phyloP scores from a whole-genome alignment of 1,140 invertebrate species.

The Choristoneura fumiferana region DNA sequence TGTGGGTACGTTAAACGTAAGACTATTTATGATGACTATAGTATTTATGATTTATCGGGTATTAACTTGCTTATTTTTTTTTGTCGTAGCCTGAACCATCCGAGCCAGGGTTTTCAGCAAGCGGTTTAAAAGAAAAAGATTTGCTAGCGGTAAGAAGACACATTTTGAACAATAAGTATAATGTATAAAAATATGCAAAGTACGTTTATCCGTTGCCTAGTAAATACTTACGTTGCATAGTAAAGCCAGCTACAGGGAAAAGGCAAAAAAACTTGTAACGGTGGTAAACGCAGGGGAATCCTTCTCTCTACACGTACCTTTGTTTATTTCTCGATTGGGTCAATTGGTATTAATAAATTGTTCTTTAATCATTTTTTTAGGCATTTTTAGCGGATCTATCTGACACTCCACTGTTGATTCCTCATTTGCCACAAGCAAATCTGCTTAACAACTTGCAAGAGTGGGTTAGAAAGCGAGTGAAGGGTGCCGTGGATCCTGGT shows the following conservation, averaged over 20 bases:
- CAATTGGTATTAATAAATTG: too few species aligned
- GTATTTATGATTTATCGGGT: too few species aligned
- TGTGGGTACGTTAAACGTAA: too few species aligned
- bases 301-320: too few species aligned
- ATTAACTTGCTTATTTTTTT: conserved; percentile 1
- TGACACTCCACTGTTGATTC: conserved; percentile 53
- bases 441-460: conserved; percentile 62
- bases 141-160: conserved; percentile 48
- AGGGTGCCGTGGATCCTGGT: conserved; percentile 41
- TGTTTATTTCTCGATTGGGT: too few species aligned
- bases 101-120: conserved; percentile 46
- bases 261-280: too few species aligned
- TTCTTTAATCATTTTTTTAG: too few species aligned
- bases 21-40: conserved; percentile 8
- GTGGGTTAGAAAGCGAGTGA: conserved; percentile 61
- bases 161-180: too few species aligned
- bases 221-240: too few species aligned
- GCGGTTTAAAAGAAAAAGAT: conserved; percentile 48
- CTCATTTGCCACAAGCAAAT: conserved; percentile 60
- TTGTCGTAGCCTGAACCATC: conserved; percentile 47
- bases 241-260: too few species aligned
- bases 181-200: not conserved
- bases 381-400: conserved; percentile 64
- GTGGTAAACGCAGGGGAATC: too few species aligned
- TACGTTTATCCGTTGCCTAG: too few species aligned